A percentile compares a stretch with the other conserved stretches of the same genome.
phyloP scores from a whole-genome alignment of 53 echinoderm and acorn worm genomes.

The Patiria pectinifera region DNA sequence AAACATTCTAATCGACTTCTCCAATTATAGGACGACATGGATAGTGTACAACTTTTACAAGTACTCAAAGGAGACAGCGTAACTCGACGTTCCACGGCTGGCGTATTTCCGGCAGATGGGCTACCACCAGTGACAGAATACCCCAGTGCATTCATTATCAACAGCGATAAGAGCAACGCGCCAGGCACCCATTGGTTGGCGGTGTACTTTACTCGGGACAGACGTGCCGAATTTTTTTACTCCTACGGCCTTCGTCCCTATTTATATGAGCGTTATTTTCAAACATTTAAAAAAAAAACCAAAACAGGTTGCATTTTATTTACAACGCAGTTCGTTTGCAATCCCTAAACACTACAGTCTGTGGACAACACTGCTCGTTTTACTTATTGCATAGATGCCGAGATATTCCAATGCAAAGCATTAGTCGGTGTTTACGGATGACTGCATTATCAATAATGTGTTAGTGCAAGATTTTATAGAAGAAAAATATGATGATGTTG shows the following conservation, averaged over 20 bases:
- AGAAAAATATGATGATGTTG: neutral
- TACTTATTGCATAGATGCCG: constrained; percentile 35
- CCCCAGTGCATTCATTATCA: too few species aligned
- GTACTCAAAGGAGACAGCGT: too few species aligned
- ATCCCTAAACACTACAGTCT: constrained; percentile 29
- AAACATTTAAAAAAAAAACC: neutral
- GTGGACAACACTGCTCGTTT: constrained; percentile 60
- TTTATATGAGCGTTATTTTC: constrained; percentile 36
- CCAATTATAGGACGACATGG: too few species aligned
- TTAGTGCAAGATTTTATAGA: constrained; percentile 14
- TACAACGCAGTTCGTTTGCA: neutral
- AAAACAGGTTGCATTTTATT: constrained; percentile 35
- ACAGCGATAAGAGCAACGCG: neutral
- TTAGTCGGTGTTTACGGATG: too few species aligned
- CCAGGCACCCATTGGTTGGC: too few species aligned
- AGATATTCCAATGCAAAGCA: neutral
- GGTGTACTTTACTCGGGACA: too few species aligned
- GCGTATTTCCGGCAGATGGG: too few species aligned
- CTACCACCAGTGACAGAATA: constrained; percentile 3
- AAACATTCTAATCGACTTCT: too few species aligned
- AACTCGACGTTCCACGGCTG: too few species aligned
- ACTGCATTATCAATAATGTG: too few species aligned
- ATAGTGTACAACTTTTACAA: too few species aligned
- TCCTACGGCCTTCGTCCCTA: constrained; percentile 67
- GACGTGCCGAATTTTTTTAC: constrained; percentile 61